Evolutionary conservation across 1,140 invertebrate genomes (phyloP), one percentile per base, ranked within the genome.

Genomic region (Drosophila rhopaloa): DNA sequence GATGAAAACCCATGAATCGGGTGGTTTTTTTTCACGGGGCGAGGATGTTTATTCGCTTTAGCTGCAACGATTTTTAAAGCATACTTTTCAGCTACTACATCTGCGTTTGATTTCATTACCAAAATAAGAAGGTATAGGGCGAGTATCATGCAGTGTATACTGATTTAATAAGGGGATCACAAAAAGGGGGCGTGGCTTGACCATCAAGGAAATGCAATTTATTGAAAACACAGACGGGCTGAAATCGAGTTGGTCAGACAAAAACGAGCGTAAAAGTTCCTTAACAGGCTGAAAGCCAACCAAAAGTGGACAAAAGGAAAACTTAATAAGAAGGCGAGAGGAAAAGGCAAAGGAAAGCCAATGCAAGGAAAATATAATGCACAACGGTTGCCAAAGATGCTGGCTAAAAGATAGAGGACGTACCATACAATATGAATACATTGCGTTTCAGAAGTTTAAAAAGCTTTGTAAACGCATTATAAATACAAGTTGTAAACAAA

Each of bases 131-230:
- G 62, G 11, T n/a, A 4, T 11, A 32, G 0, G 47, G 27, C 10
- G 48, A 56, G 37, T 37, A 29, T 19, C 43, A 35, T 68, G 35
- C 51, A 77, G 86, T 76, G 84, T 83, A 79, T 79, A 65, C 76
- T 84, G 84, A 86, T 86, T 86, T 86, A 89, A 89, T 86, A 86
- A 89, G 73, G 84, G 75, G 82, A 65, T 63, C 81, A 73, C 40
- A 50, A 57, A 57, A 27, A 27, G 40, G 53, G 46, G 53, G 46
- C 10, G 53, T 38, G 61, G 54, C 37, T 70, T 71, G 81, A 72
- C 83, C 83, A 78, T 68, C 76, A 77, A 70, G 83, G 61, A 88
- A 88, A 88, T 88, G 83, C 83, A 88, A 88, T 88, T 88, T 89
- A 76, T 48, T 29, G 46, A 19, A 60, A 13, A 41, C 37, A 38